These are phyloP conservation scores for Eupithecia vulgata DNA, from an alignment of 2,888 invertebrate genomes.

Conservation along the genomic window DNA sequence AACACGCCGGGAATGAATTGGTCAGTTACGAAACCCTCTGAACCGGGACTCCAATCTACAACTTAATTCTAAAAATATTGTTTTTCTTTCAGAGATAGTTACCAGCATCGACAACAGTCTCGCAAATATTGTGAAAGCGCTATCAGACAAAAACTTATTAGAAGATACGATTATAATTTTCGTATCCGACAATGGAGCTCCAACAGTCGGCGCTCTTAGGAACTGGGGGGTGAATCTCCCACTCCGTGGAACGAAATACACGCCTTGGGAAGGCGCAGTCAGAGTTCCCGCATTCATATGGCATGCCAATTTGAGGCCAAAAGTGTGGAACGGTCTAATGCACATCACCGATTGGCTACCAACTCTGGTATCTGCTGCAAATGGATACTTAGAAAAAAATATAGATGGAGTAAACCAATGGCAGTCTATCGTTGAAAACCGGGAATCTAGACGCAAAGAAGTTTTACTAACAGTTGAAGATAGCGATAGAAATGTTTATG, in stretches of 20 bases:
- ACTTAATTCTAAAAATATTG: conserved; percentile 23
- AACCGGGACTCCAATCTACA: background rate
- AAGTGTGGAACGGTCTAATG: conserved; percentile 85
- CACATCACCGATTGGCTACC: conserved; percentile 94
- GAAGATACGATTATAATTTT: conserved; percentile 94
- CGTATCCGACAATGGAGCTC: conserved; percentile 95
- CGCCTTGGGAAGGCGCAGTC: conserved; percentile 94
- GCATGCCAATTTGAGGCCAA: conserved; percentile 84
- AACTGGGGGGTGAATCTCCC: conserved; percentile 92
- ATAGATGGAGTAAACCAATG: conserved; percentile 89
- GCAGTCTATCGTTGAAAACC: conserved; percentile 83
- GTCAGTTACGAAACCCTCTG: conserved; percentile 17
- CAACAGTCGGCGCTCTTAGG: conserved; percentile 88
- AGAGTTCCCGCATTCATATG: conserved; percentile 90
- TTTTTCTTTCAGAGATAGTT: conserved; percentile 83
- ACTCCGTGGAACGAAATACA: conserved; percentile 91
- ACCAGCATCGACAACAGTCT: conserved; percentile 92
- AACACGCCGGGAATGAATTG: conserved; percentile 24
- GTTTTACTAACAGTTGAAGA: conserved; percentile 84
- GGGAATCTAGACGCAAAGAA: conserved; percentile 78
- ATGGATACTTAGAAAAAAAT: conserved; percentile 60
- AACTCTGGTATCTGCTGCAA: conserved; percentile 83
- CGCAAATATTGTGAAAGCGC: conserved; percentile 88
- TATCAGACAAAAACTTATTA: conserved; percentile 87
- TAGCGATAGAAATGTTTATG: conserved; percentile 77